Percentiles rank a stretch among this genome's conserved stretches.
These are phyloP conservation scores for Hormaphis cornu DNA, from an alignment of 1,140 invertebrate species.

Conservation along the genomic window DNA sequence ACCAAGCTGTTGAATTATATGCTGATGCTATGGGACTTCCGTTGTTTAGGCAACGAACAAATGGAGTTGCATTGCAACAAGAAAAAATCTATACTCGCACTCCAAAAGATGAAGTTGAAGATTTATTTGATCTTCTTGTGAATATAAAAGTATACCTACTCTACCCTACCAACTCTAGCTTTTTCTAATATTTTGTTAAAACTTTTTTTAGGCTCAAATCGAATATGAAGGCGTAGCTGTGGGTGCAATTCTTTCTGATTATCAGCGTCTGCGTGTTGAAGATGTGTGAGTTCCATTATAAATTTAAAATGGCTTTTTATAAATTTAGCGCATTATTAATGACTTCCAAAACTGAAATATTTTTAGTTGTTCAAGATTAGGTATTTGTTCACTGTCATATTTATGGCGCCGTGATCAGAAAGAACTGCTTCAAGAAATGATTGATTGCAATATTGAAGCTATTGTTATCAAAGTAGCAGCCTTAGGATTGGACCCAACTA, in stretches of 20 bases:
- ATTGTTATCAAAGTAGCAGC: conserved; percentile 95
- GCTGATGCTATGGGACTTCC: conserved; percentile 90
- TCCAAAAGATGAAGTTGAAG: conserved; percentile 96
- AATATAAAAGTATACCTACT: conserved; percentile 62
- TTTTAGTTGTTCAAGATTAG: conserved; percentile 76
- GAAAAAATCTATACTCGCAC: conserved; percentile 75
- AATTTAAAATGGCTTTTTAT: neutral
- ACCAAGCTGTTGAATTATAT: conserved; percentile 84
- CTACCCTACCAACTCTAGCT: neutral
- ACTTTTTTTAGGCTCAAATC: conserved; percentile 56
- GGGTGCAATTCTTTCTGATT: conserved; percentile 95
- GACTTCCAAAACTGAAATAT: neutral
- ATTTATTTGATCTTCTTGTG: conserved; percentile 76
- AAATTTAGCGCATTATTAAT: neutral
- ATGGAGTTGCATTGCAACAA: conserved; percentile 66
- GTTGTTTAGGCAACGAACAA: conserved; percentile 72
- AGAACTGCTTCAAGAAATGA: conserved; percentile 95
- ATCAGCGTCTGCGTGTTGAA: conserved; percentile 93
- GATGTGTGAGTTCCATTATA: conserved; percentile 70
- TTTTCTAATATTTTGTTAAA: neutral
- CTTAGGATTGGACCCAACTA: conserved; percentile 71
- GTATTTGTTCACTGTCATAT: conserved; percentile 79
- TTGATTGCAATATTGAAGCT: conserved; percentile 80
- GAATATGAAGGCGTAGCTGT: conserved; percentile 85
- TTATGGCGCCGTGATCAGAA: conserved; percentile 90